Evolutionary conservation across 1,140 invertebrate species (phyloP), one percentile per base, ranked within the genome.

Genomic region (Camponotus vicinus): DNA sequence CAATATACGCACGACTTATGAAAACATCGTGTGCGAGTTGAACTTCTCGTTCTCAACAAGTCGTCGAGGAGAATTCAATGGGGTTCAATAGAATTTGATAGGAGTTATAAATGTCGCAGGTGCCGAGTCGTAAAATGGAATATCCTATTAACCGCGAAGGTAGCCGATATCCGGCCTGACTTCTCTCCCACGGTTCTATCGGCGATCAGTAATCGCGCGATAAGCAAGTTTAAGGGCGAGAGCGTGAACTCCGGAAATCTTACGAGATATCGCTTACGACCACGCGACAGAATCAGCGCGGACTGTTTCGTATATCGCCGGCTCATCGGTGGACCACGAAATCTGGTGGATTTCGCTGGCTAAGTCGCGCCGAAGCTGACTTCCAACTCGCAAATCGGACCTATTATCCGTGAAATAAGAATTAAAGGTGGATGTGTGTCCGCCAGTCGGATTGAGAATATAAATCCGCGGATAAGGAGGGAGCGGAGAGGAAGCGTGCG

Each of bases 401-500:
- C 40, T 66, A 63, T 85, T 42, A 27, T 18, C 55, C 64, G 52
- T 37, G 55, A 87, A 90, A 90, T 88, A 90, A 85, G 70, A 90
- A 90, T 90, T 71, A 85, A 88, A 63, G 40, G 7, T 45, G 45
- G 45, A 71, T 57, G 27, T 52, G 71, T 52, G 49, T 15, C 37
- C 66, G 66, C 73, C 55, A 61, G 15, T 52, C 27, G 57, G 63
- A n/a, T 42, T 27, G 37, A 66, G 49, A 76, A 70, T n/a, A 67
- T 83, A 78, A 89, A 89, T 89, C 64, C 76, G 2, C 9, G 61
- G 77, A 86, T 89, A 89, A 89, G 70, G 32, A 75, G 55, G 6
- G 42, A 34, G 66, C 40, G 21, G 15, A 21, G 21, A 21, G 4
- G 37, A 0, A 21, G 37, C 57, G 27, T 61, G 55, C 49, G 49